A percentile compares a stretch with the other conserved stretches of the same genome.
Conservation (phyloP, 2,797 vertebrate species). For the Coregonus sp. region DNA sequence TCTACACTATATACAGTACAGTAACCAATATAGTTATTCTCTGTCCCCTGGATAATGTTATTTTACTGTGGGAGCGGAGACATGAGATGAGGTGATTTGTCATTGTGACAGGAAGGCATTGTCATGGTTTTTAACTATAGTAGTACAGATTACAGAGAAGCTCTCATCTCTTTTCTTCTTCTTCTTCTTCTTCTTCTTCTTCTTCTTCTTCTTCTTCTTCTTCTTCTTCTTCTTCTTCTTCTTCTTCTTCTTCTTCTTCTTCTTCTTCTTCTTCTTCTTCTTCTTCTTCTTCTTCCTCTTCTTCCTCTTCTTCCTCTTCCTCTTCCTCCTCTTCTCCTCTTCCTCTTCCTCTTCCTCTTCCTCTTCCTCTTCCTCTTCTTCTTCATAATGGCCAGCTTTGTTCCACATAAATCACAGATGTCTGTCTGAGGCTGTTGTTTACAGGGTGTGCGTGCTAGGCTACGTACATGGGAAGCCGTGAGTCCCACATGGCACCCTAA, state of each 20-base stretch:
- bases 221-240: too few species aligned
- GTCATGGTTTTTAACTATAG: slow-evolving; percentile 69
- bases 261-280: too few species aligned
- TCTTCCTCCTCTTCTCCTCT: not conserved
- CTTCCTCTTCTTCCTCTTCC: too few species aligned
- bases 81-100: slow-evolving; percentile 75
- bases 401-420: slow-evolving; percentile 71
- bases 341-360: not conserved
- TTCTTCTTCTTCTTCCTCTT: too few species aligned
- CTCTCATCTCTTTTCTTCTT: slow-evolving; percentile 5
- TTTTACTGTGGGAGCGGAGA: slow-evolving; percentile 72
- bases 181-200: slow-evolving; percentile 18
- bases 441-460: not conserved
- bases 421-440: slow-evolving; percentile 36
- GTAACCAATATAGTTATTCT: slow-evolving; percentile 69
- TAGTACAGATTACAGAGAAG: slow-evolving; percentile 47
- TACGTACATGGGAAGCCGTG: slow-evolving; percentile 9
- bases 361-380: too few species aligned
- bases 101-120: slow-evolving; percentile 73
- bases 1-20: not conserved
- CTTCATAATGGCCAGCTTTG: slow-evolving; percentile 66
- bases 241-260: too few species aligned
- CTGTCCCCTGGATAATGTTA: slow-evolving; percentile 71
- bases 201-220: not conserved
- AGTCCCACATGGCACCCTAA: not conserved